These are phyloP conservation scores for Vipera ursinii DNA, from an alignment of 2,797 vertebrate genomes.

Conservation along the genomic window DNA sequence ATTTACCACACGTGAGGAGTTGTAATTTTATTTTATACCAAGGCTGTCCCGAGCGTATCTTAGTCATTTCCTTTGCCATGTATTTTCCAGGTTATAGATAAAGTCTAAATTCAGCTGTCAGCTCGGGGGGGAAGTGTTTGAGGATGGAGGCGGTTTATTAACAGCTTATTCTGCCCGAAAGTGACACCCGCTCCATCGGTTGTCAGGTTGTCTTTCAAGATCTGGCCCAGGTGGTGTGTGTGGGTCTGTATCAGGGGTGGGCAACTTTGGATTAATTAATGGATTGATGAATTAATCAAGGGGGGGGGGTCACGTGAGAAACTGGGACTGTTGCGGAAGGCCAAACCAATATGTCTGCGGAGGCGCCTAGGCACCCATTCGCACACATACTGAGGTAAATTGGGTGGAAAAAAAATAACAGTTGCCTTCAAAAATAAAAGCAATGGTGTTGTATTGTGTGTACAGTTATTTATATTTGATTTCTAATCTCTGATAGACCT, in stretches of 20 bases:
- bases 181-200: conserved; percentile 76
- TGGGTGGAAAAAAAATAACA: not conserved
- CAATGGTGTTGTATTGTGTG: not conserved
- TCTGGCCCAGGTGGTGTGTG: conserved; percentile 58
- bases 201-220: conserved; percentile 51
- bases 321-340: not conserved
- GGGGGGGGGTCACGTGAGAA: not conserved
- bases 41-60: conserved; percentile 43
- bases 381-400: not conserved
- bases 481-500: not conserved
- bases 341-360: not conserved
- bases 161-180: conserved; percentile 68
- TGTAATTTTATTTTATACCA: conserved; percentile 53
- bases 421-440: not conserved
- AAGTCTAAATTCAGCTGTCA: conserved; percentile 42
- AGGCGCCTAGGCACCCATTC: not conserved
- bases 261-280: not conserved
- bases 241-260: not conserved
- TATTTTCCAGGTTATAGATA: conserved; percentile 42
- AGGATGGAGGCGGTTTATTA: conserved; percentile 20
- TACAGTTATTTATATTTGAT: not conserved
- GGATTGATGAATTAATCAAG: not conserved
- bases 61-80: conserved; percentile 42
- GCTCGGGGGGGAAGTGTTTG: not conserved
- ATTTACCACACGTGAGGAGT: conserved; percentile 29